phyloP scores from a whole-genome alignment of 1,140 invertebrate genomes.

The Diprion similis region DNA sequence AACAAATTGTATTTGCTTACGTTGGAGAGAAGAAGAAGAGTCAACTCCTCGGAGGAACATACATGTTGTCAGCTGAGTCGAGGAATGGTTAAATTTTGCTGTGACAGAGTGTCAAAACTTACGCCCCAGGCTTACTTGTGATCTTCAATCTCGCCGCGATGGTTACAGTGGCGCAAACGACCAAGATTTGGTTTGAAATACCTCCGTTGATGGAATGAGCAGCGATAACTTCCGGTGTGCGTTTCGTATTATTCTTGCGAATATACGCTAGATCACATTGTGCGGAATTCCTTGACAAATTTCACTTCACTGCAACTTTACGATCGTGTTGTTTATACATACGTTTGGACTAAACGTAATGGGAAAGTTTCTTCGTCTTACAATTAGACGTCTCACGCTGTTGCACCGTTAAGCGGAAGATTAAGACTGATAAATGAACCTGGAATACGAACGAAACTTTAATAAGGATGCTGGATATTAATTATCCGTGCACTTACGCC shows the following conservation, averaged over 20 bases:
- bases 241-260: no score
- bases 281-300: no score
- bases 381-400: no score
- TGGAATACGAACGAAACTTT: slow-evolving; percentile 1
- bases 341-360: no score
- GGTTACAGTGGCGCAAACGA: background rate
- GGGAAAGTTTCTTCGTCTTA: no score
- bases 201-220: no score
- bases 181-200: no score
- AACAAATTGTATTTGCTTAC: background rate
- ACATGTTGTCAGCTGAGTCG: background rate
- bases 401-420: background rate
- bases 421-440: slow-evolving; percentile 7
- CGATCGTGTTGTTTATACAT: no score
- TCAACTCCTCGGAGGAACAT: background rate
- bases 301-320: no score
- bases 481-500: background rate
- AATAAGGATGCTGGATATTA: background rate
- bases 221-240: no score
- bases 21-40: background rate
- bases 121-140: background rate
- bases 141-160: background rate
- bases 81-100: background rate
- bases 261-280: no score
- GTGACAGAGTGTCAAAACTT: slow-evolving; percentile 2